Base-by-base conservation (phyloP, 1,140 invertebrate genomes). In the Brevipalpus yothersi region DNA sequence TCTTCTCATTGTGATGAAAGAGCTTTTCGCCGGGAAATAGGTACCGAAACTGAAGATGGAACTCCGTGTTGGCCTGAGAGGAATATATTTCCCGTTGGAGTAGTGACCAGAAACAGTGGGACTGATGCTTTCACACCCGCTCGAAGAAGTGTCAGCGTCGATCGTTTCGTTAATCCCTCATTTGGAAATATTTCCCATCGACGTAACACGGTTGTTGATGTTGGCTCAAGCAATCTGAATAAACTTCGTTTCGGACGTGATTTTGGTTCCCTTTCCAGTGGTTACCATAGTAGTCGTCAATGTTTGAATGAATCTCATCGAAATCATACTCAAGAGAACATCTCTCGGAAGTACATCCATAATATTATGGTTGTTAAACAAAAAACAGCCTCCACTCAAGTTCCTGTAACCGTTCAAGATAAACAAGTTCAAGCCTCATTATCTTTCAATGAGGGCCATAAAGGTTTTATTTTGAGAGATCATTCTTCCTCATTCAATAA, bases 351-450 rank as follows among this genome's bases (percentile, higher is more conserved):
- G 21, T 40, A 41, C 39, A 47, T 47, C 45, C 13, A 15, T 47
- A 19, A 15, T 19, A 41, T 55, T 55, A 45, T 39, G 12, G 23
- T 47, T 17, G 53, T 41, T 21, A 55, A 31, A 12, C 56, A 53
- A 7, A n/a, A 54, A 60, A 56, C 61, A 17, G 53, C 59, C 23
- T 73, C 73, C 13, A 78, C 76, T 17, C 76, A 77, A 66, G 68
- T 77, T 60, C 74, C 77, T 58, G 69, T 75, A 4, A 75, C 78
- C 64, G 76, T 80, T 58, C 75, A 79, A 59, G 80, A 83, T 63
- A 78, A 77, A 67, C 81, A 80, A 65, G 82, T 83, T 69, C 82
- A 84, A 71, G 83, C 82, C 2, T 79, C 77, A 4, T 9, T 47
- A 39, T 15, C 17, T 15, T n/a, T 15, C 21, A 13, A 4, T 12